Base-by-base conservation (phyloP, 1,140 invertebrate species). In the Amyelois transitella region DNA sequence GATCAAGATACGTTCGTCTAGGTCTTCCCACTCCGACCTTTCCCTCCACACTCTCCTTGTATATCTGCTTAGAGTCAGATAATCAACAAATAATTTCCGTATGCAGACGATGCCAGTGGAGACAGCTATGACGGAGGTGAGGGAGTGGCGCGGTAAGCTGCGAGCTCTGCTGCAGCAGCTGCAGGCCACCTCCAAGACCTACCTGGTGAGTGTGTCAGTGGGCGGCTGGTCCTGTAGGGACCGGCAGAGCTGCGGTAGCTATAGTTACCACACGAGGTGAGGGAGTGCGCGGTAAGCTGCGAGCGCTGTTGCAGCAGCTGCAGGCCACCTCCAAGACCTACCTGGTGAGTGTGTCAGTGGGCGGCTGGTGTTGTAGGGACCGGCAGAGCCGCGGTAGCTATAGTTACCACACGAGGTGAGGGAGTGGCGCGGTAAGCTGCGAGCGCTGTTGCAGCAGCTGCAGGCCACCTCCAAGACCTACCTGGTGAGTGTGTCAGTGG, bases 241-340 rank as follows among this genome's bases (percentile, higher is more conserved):
- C n/a, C n/a, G n/a, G n/a, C n/a, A n/a, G n/a, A n/a, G n/a, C n/a
- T n/a, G n/a, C 81, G 0, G 75, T 88, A 21, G 88, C 86, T 43
- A 70, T 69, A 0, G 79, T 86, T 1, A 18, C 87, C 12, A 64
- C 68, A 0, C n/a, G 86, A 88, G 54, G 70, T 88, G 14, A 60
- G 63, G 6, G 71, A 72, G 10, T 72, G 61, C 77, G 75, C 43
- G 43, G 21, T 43, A 73, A 64, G 54, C 55, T 89, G 17, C 68
- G 75, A 24, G 65, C 71, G 1, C 60, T 88, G 3, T 58, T 88
- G 43, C 69, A 81, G 8, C 83, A 86, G 18, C 66, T 89, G 22
- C 83, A 87, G 50, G 56, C 69, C 17, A 72, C 77, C 38, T 88
- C 86, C 49, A 86, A 77, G 55, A 65, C 62, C 5, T 86, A 88